Base-by-base conservation (phyloP, 1,140 invertebrate species). In the Chrysopa pallens region DNA sequence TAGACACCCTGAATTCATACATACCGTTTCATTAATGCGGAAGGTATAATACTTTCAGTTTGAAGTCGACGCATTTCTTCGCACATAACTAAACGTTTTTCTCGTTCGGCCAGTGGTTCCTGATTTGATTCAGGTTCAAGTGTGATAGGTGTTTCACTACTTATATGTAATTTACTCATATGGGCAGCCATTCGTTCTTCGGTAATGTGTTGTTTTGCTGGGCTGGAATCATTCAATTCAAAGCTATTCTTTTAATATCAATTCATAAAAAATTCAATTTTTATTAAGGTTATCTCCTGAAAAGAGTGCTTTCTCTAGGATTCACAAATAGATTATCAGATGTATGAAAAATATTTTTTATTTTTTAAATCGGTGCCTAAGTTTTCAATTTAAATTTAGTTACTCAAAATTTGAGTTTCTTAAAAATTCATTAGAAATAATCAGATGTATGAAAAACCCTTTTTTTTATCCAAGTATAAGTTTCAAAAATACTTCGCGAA, bases 121-220 rank as follows among this genome's bases (percentile, higher is more conserved):
- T 9, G 6, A 17, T 48, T 46, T 31, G 29, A 23, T 4, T 33
- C 31, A 2, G 8, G 8, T 9, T 33, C 31, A 33, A 11, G 2
- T 2, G 31, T 33, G 2, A 23, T 23, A 31, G n/a, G 28, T 7
- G 55, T 56, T 52, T 60, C 61, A 5, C 58, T 50, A 54, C 67
- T 72, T 45, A 85, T 82, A 49, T 81, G 78, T 15, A 85, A 58
- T 29, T 73, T 70, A 48, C 68, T 74, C 45, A 85, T 72, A 52
- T 82, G 78, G 33, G 76, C 78, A 12, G 80, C 73, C 72, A 85
- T 83, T 59, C 79, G 80, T 56, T 84, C 80, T 58, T 84, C 80
- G 1, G 79, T 81, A 46, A 84, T 83, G n/a, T 77, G 66, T 50
- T 80, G 78, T 58, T 85, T 85, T n/a, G 62, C 52, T 14, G 71